Evolutionary conservation across 2,113 vertebrate species (phyloP).

Genomic region (Strigops habroptila): DNA sequence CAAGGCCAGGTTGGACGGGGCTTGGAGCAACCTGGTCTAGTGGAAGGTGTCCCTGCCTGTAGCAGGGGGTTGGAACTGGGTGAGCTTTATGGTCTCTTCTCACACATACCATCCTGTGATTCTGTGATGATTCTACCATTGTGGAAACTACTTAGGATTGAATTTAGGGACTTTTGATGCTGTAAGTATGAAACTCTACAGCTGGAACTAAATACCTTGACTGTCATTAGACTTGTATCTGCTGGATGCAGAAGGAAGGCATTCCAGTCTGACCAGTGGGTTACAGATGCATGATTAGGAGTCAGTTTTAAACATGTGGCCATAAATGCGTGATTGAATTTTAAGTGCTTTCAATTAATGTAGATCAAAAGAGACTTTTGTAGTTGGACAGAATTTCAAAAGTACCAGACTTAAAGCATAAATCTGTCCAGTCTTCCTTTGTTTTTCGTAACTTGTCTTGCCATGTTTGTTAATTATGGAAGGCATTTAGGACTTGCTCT

Average conservation of each 20-base stretch:
- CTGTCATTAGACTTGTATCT: neutral
- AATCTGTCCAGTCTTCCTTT: constrained; percentile 42
- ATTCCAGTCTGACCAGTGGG: neutral
- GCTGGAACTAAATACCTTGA: neutral
- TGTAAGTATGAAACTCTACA: neutral
- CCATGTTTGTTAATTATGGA: constrained; percentile 59
- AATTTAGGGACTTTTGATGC: neutral
- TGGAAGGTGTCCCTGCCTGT: neutral
- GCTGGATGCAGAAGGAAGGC: neutral
- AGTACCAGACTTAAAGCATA: constrained; percentile 42
- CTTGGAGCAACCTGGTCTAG: neutral
- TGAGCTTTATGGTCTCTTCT: neutral
- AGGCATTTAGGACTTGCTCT: constrained; percentile 49
- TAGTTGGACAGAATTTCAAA: constrained; percentile 41
- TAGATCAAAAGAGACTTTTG: constrained; percentile 41
- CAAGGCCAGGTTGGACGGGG: neutral
- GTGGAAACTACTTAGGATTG: neutral
- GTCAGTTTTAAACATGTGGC: neutral
- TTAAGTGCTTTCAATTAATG: constrained; percentile 37
- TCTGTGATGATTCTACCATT: neutral
- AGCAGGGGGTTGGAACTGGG: neutral
- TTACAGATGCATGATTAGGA: neutral
- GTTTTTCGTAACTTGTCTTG: constrained; percentile 53
- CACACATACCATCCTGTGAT: neutral
- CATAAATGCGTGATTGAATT: constrained; percentile 22